These are phyloP conservation scores for Paramormyrops kingsleyae DNA, from an alignment of 2,113 vertebrate species.

Conservation along the genomic window DNA sequence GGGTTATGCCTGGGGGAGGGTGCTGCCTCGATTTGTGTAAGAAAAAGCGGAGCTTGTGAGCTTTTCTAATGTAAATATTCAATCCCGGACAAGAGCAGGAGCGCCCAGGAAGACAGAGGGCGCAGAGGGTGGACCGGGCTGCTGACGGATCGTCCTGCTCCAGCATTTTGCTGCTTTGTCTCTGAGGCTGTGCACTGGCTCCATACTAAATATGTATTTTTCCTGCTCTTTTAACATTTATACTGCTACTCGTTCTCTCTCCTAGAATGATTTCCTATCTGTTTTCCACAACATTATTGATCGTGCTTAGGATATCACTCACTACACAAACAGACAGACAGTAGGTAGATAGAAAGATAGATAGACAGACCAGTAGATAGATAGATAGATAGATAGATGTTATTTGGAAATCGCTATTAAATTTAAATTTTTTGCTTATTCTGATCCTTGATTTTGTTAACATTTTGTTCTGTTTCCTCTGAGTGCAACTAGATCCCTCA, in stretches of 20 bases:
- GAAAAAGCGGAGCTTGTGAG: slow-evolving; percentile 25
- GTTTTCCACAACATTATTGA: background rate
- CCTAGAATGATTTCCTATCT: background rate
- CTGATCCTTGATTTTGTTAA: background rate
- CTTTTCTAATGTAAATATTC: slow-evolving; percentile 5
- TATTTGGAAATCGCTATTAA: too few relatives aligned
- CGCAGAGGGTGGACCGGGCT: background rate
- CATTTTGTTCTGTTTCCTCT: background rate
- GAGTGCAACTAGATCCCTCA: background rate
- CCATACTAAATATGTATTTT: background rate
- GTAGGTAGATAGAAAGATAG: background rate
- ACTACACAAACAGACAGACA: background rate
- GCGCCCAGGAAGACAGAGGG: background rate
- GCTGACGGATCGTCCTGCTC: background rate
- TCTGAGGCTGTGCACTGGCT: background rate
- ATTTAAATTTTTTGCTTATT: background rate
- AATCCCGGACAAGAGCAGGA: background rate
- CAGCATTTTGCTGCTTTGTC: too few relatives aligned
- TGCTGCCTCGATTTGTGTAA: background rate
- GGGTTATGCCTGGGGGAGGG: background rate
- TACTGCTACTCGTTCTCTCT: background rate
- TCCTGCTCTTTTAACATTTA: background rate
- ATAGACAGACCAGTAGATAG: background rate
- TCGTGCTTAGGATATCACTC: background rate
- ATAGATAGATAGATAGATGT: background rate